These are phyloP conservation scores for Deroplatys truncata DNA, from an alignment of 2,888 invertebrate genomes.

Conservation along the genomic window DNA sequence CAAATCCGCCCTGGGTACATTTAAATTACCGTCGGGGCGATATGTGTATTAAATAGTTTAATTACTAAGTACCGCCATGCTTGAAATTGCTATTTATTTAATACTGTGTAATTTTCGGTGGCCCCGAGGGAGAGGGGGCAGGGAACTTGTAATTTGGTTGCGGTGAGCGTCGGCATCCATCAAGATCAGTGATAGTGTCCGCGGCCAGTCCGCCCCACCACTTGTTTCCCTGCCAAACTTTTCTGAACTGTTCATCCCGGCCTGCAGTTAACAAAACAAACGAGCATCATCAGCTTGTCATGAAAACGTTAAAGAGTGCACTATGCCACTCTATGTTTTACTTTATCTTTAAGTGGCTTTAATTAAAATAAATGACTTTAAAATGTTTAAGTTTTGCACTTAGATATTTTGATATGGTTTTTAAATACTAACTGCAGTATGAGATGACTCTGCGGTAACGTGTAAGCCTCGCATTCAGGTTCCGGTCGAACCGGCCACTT, in stretches of 20 bases:
- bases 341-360: too few species aligned
- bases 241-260: background rate
- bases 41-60: slow-evolving; percentile 16
- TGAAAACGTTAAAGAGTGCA: too few species aligned
- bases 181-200: slow-evolving; percentile 21
- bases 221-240: background rate
- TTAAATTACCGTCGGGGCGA: background rate
- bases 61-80: slow-evolving; percentile 11
- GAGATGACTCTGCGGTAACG: too few species aligned
- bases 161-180: slow-evolving; percentile 15
- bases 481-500: too few species aligned
- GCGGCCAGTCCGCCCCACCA: background rate
- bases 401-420: too few species aligned
- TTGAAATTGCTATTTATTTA: slow-evolving; percentile 20
- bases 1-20: background rate
- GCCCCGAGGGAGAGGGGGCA: background rate
- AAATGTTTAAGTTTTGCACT: too few species aligned
- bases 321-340: too few species aligned
- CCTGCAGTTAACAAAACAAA: too few species aligned
- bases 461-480: too few species aligned
- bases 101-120: slow-evolving; percentile 21
- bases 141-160: slow-evolving; percentile 8
- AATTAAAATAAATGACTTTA: too few species aligned
- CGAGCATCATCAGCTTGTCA: too few species aligned
- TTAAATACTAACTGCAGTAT: too few species aligned